Evolutionary conservation across 1,140 invertebrate species (phyloP), one percentile per base, ranked within the genome.

Genomic region (Bombus haemorrhoidalis): DNA sequence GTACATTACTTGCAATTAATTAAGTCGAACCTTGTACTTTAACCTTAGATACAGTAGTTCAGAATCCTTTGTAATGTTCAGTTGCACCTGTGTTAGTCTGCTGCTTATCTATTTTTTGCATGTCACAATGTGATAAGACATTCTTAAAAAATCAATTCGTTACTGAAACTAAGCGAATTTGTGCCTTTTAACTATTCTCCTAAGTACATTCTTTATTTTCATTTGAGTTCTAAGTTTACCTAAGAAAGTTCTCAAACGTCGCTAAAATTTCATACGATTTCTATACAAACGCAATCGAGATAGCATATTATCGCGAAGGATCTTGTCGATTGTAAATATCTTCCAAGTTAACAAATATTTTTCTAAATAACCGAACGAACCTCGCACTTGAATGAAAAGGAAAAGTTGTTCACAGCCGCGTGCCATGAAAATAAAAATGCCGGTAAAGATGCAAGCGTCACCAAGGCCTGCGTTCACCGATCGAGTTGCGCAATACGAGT

Each of bases 1-100:
- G 59, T 43, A 77, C 71, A 5, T 86, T 77, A 64, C 41, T 73
- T 47, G 88, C 77, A 87, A 78, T 85, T 92, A 92, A 93, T 94
- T 93, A 92, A 93, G 87, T 86, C 90, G 78, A 92, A 92, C 92
- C 92, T 93, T 94, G 93, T 93, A 94, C 93, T 94, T 91, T 93
- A 92, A 93, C 92, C 93, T 91, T 86, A 85, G 47, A 59, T 47
- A 71, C 88, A 87, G 84, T 84, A 91, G 76, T 81, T 87, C 86
- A 89, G 87, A 82, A 87, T 87, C 83, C 73, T 72, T 76, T 43
- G 57, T 37, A 64, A 37, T 22, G 25, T 59, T 39, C 66, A 72
- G 37, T 72, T 37, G 25, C 64, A 78, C 75, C n/a, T 68, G 80
- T 47, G 13, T 28, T 22, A 32, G 71, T 57, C 34, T 9, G 66